phyloP scores from a whole-genome alignment of 2,888 invertebrate genomes.

The Netelia virgata region DNA sequence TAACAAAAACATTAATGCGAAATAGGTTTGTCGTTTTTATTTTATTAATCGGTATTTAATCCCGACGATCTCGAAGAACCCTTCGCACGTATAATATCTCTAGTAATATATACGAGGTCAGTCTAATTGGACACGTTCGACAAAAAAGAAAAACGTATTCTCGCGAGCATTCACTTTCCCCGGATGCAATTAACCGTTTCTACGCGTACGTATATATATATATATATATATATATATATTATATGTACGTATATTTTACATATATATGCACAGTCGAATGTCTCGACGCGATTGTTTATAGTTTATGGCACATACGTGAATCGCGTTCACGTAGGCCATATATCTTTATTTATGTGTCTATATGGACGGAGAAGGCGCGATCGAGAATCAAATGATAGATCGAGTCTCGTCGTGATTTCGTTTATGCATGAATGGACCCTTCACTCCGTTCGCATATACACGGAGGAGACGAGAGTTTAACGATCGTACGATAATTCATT shows the following conservation, averaged over 20 bases:
- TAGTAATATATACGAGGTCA: slow-evolving; percentile 52
- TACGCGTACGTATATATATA: background rate
- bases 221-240: background rate
- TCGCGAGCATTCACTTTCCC: slow-evolving; percentile 63
- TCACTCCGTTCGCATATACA: slow-evolving; percentile 43
- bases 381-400: slow-evolving; percentile 56
- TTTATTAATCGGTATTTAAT: slow-evolving; percentile 54
- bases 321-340: slow-evolving; percentile 27
- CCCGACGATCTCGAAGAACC: slow-evolving; percentile 39
- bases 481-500: slow-evolving; percentile 62
- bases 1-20: background rate
- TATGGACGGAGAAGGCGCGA: slow-evolving; percentile 22
- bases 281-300: slow-evolving; percentile 58
- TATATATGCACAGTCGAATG: slow-evolving; percentile 23
- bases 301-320: slow-evolving; percentile 52
- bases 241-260: background rate
- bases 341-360: slow-evolving; percentile 41
- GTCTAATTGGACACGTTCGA: slow-evolving; percentile 64
- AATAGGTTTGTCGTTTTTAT: slow-evolving; percentile 27
- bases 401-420: slow-evolving; percentile 55
- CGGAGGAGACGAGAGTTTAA: slow-evolving; percentile 41
- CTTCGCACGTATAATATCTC: background rate
- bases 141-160: slow-evolving; percentile 42
- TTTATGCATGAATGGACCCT: slow-evolving; percentile 63
- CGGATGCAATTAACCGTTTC: slow-evolving; percentile 65